Evolutionary conservation across 2,888 invertebrate genomes (phyloP).

Genomic region (Phaedon cochleariae): DNA sequence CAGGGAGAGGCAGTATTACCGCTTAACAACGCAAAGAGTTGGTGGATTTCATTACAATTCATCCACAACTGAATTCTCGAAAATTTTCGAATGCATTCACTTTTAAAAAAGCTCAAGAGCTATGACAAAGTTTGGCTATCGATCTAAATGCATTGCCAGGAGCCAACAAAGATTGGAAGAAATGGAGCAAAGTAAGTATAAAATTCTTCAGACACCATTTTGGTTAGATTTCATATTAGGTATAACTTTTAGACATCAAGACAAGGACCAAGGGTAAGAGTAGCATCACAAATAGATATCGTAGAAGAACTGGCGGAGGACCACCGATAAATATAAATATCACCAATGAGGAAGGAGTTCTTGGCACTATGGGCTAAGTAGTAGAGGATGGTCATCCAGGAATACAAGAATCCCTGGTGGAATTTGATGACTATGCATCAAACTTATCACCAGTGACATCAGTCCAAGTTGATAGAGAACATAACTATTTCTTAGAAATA

Average conservation of each 20-base stretch:
- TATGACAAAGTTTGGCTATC: constrained; percentile 1
- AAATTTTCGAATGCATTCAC: not conserved
- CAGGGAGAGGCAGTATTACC: not conserved
- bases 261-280: not conserved
- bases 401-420: not conserved
- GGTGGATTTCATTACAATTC: constrained; percentile 11
- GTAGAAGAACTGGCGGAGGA: constrained; percentile 11
- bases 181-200: too few relatives aligned
- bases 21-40: constrained; percentile 7
- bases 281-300: not conserved
- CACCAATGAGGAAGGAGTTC: not conserved
- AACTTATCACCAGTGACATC: too few relatives aligned
- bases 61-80: constrained; percentile 5
- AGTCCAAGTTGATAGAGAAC: not conserved
- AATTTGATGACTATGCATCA: not conserved
- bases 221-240: too few relatives aligned
- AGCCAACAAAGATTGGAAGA: too few relatives aligned
- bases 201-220: too few relatives aligned
- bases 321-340: not conserved
- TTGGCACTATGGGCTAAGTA: constrained; percentile 5
- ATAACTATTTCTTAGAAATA: constrained; percentile 1
- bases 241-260: not conserved
- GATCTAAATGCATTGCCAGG: constrained; percentile 8
- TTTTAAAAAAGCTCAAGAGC: not conserved
- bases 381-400: not conserved